Conservation (phyloP, 2,113 vertebrate species). For the Opisthocomus hoazin region DNA sequence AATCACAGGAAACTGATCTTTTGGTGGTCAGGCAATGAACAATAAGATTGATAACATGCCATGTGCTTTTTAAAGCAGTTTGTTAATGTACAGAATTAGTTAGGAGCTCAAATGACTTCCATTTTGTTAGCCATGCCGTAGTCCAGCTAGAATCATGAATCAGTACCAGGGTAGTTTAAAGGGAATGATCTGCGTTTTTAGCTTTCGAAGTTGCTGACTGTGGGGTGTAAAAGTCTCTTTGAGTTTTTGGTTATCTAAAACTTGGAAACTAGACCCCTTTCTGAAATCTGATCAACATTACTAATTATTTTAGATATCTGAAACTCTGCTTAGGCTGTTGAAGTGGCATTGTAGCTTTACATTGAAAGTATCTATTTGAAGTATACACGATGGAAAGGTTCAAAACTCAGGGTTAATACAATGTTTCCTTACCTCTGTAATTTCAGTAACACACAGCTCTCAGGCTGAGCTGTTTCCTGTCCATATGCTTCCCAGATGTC, state of each 20-base stretch:
- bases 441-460: neutral
- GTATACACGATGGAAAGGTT: neutral
- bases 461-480: constrained; percentile 28
- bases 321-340: neutral
- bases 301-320: neutral
- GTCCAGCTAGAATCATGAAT: neutral
- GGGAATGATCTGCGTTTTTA: neutral
- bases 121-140: neutral
- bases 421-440: constrained; percentile 1
- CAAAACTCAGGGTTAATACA: neutral
- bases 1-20: neutral
- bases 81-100: neutral
- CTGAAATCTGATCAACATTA: neutral
- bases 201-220: neutral
- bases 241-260: neutral
- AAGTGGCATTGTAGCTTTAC: neutral
- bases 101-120: neutral
- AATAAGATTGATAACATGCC: neutral
- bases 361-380: neutral
- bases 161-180: neutral
- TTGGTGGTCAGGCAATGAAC: neutral
- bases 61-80: neutral
- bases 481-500: constrained; percentile 48
- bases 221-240: neutral
- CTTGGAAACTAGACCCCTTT: neutral